A percentile compares a stretch with the other conserved stretches of the same genome.
Conservation (phyloP, 2,888 invertebrate species). For the Nephrotoma appendiculata region DNA sequence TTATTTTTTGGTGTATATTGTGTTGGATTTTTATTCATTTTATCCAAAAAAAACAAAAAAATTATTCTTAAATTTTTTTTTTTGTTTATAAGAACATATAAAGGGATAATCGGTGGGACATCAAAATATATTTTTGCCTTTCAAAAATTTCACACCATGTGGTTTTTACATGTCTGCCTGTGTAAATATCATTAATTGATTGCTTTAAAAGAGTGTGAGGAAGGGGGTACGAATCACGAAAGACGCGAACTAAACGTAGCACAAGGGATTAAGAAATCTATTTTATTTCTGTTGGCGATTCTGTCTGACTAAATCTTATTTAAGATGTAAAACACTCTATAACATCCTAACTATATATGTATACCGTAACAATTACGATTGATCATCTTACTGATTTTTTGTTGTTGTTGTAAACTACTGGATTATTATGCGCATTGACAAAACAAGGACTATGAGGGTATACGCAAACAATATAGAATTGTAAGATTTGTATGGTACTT, state of each 20-base stretch:
- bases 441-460: neutral
- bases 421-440: neutral
- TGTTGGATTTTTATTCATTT: neutral
- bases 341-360: neutral
- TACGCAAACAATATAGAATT: neutral
- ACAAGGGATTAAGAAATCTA: neutral
- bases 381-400: neutral
- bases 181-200: neutral
- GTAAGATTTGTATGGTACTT: neutral
- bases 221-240: neutral
- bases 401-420: neutral
- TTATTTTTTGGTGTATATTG: neutral
- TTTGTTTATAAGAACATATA: neutral
- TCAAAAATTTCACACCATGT: neutral
- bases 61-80: neutral
- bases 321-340: neutral
- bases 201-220: neutral
- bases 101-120: slow-evolving; percentile 4
- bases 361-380: neutral
- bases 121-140: slow-evolving; percentile 1
- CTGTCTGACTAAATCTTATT: neutral
- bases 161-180: neutral
- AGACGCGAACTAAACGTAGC: neutral
- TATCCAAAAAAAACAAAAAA: neutral
- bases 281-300: neutral